Evolutionary conservation across 2,797 vertebrate genomes (phyloP).

Genomic region (Ammospiza maritima): DNA sequence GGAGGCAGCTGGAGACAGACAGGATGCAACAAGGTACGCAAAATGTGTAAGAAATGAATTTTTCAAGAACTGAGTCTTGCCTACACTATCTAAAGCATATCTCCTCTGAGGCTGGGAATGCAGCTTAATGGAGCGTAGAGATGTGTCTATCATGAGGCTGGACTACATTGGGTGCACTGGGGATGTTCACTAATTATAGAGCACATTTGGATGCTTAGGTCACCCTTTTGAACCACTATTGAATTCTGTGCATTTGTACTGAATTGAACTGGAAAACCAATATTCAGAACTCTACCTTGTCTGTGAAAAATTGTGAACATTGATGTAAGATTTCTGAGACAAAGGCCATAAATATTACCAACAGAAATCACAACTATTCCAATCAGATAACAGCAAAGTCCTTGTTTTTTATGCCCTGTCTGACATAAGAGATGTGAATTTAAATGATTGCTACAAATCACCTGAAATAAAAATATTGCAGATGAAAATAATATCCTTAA

Average conservation of each 20-base stretch:
- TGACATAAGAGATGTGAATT: not conserved
- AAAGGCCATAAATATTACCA: not conserved
- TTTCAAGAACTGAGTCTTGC: not conserved
- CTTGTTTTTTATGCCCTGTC: not conserved
- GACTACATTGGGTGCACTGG: not conserved
- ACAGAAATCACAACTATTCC: not conserved
- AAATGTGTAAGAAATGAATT: not conserved
- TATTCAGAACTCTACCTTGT: not conserved
- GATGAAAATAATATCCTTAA: not conserved
- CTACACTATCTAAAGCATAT: not conserved
- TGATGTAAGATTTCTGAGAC: not conserved
- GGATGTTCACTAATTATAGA: not conserved
- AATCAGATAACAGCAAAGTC: not conserved
- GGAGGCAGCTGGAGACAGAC: not conserved
- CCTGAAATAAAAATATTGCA: not conserved
- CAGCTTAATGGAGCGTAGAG: not conserved
- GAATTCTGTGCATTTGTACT: not conserved
- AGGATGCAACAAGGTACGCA: not conserved
- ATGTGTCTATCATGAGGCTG: not conserved
- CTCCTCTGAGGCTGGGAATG: not conserved
- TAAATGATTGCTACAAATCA: not conserved
- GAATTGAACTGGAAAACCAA: not conserved
- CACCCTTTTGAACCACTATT: rapidly evolving
- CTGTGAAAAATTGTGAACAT: not conserved
- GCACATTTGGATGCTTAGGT: not conserved